Evolutionary conservation across 2,888 invertebrate genomes (phyloP), one percentile per base, ranked within the genome.

Genomic region (Blastobasis adustella): DNA sequence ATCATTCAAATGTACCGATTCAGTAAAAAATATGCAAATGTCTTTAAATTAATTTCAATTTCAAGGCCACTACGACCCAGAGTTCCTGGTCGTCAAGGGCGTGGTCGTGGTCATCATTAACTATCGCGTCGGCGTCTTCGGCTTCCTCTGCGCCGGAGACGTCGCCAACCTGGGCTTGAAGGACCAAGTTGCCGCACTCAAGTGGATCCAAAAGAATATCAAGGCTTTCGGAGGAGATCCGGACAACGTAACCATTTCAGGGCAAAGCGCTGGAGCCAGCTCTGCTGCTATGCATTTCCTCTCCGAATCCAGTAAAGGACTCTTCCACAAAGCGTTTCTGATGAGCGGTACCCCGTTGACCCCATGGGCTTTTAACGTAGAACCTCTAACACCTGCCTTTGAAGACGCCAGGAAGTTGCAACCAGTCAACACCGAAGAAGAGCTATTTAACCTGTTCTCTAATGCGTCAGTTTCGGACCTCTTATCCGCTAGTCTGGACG

Each of bases 241-340:
- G 0, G 82, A 85, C 8, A 86, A 86, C 51, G 84, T 88, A 2
- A 86, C 84, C 0, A 55, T 88, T 44, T 78, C 76, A 36, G 88
- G 88, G 0, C 85, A 88, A 43, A 88, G 87, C 44, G 85, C 88
- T 0, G 88, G 88, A 0, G 80, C 79, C 0, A 71, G 76, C n/a
- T 65, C 82, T 0, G 76, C 79, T 0, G 73, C 78, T 0, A 77
- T 85, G 78, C 87, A 84, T 52, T 59, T 87, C 37, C 61, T 87
- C 0, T 79, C 86, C 0, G 71, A 70, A 49, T 57, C 58, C 5
- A 85, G 85, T 54, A 60, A 58, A 56, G 82, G 81, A 46, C 55
- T 88, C 37, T 88, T 85, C 51, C 87, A 88, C 56, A 85, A 84
- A 67, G 71, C 74, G 2, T 76, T 87, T 39, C 62, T 87, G 4